Base-by-base conservation (phyloP, 1,140 invertebrate genomes). In the Argopecten irradians region DNA sequence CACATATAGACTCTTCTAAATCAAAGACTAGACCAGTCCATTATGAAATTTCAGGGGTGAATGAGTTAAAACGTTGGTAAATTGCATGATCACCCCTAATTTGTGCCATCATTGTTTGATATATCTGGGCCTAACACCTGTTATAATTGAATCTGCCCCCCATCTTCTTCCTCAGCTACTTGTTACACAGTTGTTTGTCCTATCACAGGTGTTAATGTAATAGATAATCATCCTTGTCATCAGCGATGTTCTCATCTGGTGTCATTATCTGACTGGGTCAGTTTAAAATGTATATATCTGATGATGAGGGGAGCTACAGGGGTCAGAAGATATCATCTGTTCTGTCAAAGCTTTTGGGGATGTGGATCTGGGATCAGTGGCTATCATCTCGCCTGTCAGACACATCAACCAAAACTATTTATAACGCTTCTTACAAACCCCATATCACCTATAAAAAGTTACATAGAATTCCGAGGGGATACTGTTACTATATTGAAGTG, bases 371-470 rank as follows among this genome's bases (percentile, higher is more conserved):
- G 22, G 55, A n/a, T 28, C 55, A 71, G 22, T 71, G n/a, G 16
- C 55, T 71, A 71, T 71, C 55, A 28, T 22, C 1, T 71, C 22
- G 22, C 36, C 36, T 71, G 55, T 71, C 55, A 71, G 11, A 71
- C 55, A 71, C 55, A 71, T 71, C n/a, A 71, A 71, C 22, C 22
- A 71, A 71, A 22, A 71, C 55, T 71, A 71, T 71, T 71, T 71
- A 8, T 71, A 71, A 39, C 22, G n/a, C n/a, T n/a, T n/a, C n/a
- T n/a, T n/a, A n/a, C n/a, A n/a, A n/a, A n/a, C 55, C 8, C n/a
- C 2, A 71, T 5, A 71, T 28, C 55, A 3, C n/a, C 22, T 71
- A 71, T 71, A 8, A 28, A 71, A 71, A 16, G 0, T 71, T 71
- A n/a, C 5, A 71, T 16, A 11, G 2, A n/a, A 71, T 71, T 28